Base-by-base conservation (phyloP, 1,140 invertebrate species). In the Drosophila sp. region DNA sequence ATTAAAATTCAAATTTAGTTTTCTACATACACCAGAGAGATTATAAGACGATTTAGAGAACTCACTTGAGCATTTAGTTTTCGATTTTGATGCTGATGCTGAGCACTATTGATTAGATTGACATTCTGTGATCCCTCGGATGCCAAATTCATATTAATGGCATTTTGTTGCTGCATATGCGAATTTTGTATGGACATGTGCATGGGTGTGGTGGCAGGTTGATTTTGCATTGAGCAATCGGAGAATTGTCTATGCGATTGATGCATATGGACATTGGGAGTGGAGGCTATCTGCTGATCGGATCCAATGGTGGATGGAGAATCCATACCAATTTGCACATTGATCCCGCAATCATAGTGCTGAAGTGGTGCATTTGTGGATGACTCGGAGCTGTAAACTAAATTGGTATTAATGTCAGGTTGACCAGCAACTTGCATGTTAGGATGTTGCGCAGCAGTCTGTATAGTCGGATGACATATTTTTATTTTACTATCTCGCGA, bases 261-360 rank as follows among this genome's bases (percentile, higher is more conserved):
- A 30, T 93, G 92, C 56, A 92, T 86, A 38, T 93, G 71, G 1
- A 91, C 90, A 27, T 92, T 93, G 1, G 92, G 93, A 6, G 94
- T 93, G 47, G 94, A 91, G 78, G 94, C 93, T 89, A 94, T 86
- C 92, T 96, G 8, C 35, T 95, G 76, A 11, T 95, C 94, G 76
- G 95, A 95, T 83, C 95, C 95, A 65, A 98, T 97, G 25, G 96
- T 97, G 0, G 96, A 95, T 0, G 97, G 97, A 0, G 97, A 98
- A 83, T 98, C 97, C 60, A 98, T 92, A 3, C 96, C 96, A 29
- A 98, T 91, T 84, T 97, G 96, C 0, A 97, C 96, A 91, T 97
- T 97, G 60, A 98, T 92, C 70, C 97, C 97, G 79, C 95, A 97
- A 67, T 94, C 94, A 80, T 96, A 97, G 44, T 92, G 90, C 91